A percentile compares a stretch with the other conserved stretches of the same genome.
Evolutionary conservation across 2,797 vertebrate genomes (phyloP).

Genomic region (Bucorvus abyssinicus): DNA sequence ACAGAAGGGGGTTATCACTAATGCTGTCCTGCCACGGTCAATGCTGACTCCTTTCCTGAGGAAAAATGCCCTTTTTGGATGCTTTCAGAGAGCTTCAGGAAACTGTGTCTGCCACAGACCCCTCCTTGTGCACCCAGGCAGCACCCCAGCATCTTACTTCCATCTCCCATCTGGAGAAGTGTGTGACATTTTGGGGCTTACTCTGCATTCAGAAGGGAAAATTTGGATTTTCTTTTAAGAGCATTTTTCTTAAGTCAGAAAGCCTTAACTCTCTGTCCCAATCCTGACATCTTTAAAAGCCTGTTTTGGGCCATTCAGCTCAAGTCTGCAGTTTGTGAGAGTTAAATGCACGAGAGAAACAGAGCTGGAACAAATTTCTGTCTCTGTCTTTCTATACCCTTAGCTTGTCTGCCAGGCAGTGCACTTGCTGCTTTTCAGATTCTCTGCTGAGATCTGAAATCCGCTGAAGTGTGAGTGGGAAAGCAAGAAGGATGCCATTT

Average conservation of each 20-base stretch:
- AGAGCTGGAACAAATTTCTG: not conserved
- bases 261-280: not conserved
- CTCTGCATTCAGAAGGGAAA: not conserved
- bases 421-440: not conserved
- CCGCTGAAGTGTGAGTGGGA: not conserved
- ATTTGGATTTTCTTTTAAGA: not conserved
- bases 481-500: slow-evolving; percentile 14
- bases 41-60: not conserved
- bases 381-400: not conserved
- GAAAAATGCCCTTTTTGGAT: not conserved
- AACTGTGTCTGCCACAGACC: not conserved
- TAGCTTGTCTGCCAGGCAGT: not conserved
- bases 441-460: not conserved
- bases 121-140: not conserved
- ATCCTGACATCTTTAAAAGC: not conserved
- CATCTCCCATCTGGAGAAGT: not conserved
- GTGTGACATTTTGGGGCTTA: not conserved
- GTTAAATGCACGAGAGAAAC: not conserved
- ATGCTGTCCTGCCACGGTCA: not conserved
- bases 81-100: not conserved
- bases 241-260: not conserved
- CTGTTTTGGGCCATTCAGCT: not conserved
- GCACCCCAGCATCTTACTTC: not conserved
- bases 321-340: not conserved
- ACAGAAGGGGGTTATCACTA: not conserved